Evolutionary conservation across 2,113 vertebrate genomes (phyloP), one percentile per base, ranked within the genome.

Genomic region (Anseranas semipalmata): DNA sequence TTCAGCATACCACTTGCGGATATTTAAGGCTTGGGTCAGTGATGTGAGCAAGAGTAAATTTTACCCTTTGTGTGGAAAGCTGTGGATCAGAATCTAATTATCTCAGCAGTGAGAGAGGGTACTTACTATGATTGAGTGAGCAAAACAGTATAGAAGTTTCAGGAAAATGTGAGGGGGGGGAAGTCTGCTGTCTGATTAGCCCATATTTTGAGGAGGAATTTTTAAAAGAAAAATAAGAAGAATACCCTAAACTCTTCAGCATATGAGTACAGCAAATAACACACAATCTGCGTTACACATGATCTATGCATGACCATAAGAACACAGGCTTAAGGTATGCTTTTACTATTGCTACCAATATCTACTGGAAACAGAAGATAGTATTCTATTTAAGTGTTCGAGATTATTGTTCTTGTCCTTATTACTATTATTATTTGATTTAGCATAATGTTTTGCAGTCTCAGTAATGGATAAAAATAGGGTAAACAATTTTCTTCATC

Each of bases 1-100:
- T 43, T 88, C 89, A 74, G 20, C 63, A 55, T 9, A 59, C 18
- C 21, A 73, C n/a, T 84, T 67, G 56, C 32, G 45, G 33, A 59
- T n/a, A 63, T 6, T 86, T 87, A 71, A 80, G 46, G 8, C 35
- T 67, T 78, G 52, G 46, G 79, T 76, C 76, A 93, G 45, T 66
- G 59, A 79, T 77, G 41, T 83, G 85, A 88, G n/a, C 33, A 90
- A 70, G n/a, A 95, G 63, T 46, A 83, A 92, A 62, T 92, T 92
- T 90, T 70, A 83, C 9, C 28, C n/a, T 92, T 74, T 95, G 6
- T 88, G 24, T 55, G 45, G 32, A 77, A 86, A 88, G 28, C 39
- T 66, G 32, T 5, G 11, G 39, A 67, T 93, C 37, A 92, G 50
- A 86, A 72, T 56, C 70, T 94, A 71, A 87, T 78, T 39, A 87